Percentiles rank a stretch among this genome's conserved stretches.
phyloP scores from a whole-genome alignment of 2,113 vertebrate species.

The Chionis minor region DNA sequence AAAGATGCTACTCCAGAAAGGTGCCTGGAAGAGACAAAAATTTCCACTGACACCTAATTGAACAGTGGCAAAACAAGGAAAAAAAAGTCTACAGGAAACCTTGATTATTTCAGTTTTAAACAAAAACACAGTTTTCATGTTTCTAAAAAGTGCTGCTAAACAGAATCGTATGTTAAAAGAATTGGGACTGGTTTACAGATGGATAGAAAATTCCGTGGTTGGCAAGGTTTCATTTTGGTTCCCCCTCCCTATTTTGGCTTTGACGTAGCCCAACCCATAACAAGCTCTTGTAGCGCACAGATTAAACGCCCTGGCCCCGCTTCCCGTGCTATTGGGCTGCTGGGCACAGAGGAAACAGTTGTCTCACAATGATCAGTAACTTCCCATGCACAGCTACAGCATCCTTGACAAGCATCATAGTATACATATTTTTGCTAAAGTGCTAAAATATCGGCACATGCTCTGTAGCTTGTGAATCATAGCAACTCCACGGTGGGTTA shows the following conservation, averaged over 20 bases:
- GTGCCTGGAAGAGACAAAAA: not conserved
- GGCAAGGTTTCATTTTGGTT: not conserved
- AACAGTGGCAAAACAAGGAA: not conserved
- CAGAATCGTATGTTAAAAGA: not conserved
- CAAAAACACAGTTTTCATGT: not conserved
- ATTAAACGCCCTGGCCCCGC: not conserved
- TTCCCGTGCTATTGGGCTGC: not conserved
- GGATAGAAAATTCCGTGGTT: not conserved
- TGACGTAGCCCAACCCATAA: not conserved
- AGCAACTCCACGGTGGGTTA: not conserved
- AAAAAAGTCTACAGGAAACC: not conserved
- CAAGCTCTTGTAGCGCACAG: not conserved
- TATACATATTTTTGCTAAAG: not conserved
- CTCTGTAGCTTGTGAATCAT: not conserved
- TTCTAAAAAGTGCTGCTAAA: not conserved
- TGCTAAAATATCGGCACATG: not conserved
- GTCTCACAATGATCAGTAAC: not conserved
- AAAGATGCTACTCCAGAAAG: not conserved
- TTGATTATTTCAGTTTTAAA: not conserved
- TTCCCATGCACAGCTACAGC: too few relatives aligned
- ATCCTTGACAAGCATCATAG: not conserved
- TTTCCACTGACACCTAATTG: not conserved
- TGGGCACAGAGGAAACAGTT: not conserved
- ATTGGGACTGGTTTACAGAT: not conserved
- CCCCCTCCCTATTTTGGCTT: not conserved